Evolutionary conservation across 2,888 invertebrate genomes (phyloP), one percentile per base, ranked within the genome.

Genomic region (Subacronicta megacephala): DNA sequence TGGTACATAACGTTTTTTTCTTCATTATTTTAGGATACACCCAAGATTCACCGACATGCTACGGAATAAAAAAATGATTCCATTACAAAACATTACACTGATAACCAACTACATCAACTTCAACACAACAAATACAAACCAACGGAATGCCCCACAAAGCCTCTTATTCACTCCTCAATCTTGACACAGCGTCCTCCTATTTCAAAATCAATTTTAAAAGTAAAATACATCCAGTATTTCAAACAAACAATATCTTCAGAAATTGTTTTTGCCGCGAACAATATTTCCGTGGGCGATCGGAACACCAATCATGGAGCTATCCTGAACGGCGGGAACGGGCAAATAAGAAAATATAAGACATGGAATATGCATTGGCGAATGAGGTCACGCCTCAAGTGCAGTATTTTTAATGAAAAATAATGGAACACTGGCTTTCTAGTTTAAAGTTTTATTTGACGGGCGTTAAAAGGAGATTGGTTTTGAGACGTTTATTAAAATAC

Each of bases 181-280:
- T 76, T 73, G 77, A 77, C 70, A 76, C 77, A 73, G 47, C 60
- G 64, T 53, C 74, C 44, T 58, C 70, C 70, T 62, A 69, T 61
- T 77, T 73, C 61, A 59, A 77, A 73, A 73, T 73, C 72, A 73
- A 77, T 73, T 73, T 73, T 62, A 64, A 73, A 77, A 73, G 61
- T 61, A 77, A 73, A 77, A 73, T 69, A 69, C 52, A 72, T 64
- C 70, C 74, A 61, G 58, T 64, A 77, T 77, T 77, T 69, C 58
- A 59, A 69, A 74, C 71, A 73, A 73, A 73, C 65, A 73, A 77
- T 73, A 69, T 73, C 72, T 69, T 53, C 69, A 40, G 70, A 72
- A 72, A 77, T 72, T 73, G 72, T 77, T 77, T 72, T 73, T 73
- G 49, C 70, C 47, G 55, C 61, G 74, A 53, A 73, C 65, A 73